Percentiles rank a stretch among this genome's conserved stretches.
phyloP scores from a whole-genome alignment of 2,113 vertebrate species.

The Eublepharis macularius region DNA sequence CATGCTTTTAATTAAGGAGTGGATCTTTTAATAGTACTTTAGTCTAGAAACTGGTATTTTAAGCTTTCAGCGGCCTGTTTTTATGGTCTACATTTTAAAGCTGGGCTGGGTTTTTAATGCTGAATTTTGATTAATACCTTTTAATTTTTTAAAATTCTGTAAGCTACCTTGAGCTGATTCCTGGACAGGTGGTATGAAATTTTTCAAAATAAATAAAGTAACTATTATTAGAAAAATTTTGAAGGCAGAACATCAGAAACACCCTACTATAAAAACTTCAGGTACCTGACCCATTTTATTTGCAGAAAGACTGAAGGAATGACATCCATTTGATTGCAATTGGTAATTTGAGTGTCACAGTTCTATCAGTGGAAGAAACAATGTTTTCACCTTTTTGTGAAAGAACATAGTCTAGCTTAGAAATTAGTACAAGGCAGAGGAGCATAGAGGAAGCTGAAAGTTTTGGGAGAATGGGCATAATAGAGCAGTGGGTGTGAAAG shows the following conservation, averaged over 20 bases:
- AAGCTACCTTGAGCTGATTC: too few species aligned
- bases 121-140: too few species aligned
- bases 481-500: neutral
- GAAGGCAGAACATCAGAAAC: neutral
- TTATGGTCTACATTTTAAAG: too few species aligned
- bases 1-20: too few species aligned
- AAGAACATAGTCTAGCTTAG: neutral
- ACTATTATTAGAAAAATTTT: neutral
- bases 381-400: neutral
- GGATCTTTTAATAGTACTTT: too few species aligned
- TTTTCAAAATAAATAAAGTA: too few species aligned
- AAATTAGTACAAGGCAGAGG: neutral
- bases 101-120: too few species aligned
- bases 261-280: neutral
- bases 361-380: neutral
- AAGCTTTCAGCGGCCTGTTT: too few species aligned
- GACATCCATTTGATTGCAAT: neutral
- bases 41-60: too few species aligned
- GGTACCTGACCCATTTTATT: neutral
- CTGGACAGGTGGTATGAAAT: too few species aligned
- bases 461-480: neutral
- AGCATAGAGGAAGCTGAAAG: neutral
- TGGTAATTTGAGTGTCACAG: neutral
- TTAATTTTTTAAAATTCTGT: too few species aligned
- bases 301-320: too few species aligned